Evolutionary conservation across 1,140 invertebrate species (phyloP).

Genomic region (Trachymyrmex cornetzi): DNA sequence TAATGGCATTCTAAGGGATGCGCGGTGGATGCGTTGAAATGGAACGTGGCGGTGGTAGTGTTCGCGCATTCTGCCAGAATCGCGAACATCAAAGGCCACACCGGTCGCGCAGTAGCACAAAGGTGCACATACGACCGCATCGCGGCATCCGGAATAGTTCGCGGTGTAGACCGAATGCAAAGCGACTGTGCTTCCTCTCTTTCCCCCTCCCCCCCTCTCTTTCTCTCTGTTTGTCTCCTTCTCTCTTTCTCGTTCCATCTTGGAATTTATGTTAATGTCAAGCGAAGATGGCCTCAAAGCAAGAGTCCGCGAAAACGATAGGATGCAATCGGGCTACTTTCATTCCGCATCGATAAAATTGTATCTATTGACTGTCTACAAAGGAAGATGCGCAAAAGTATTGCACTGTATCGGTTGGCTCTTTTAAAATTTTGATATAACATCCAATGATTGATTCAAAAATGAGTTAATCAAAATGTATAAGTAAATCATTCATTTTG

Average conservation of each 20-base stretch:
- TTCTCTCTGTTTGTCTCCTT: not conserved
- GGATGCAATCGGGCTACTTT: not conserved
- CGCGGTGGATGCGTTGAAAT: slow-evolving; percentile 13
- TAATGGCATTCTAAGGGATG: slow-evolving; percentile 43
- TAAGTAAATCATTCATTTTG: not conserved
- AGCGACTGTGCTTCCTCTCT: not conserved
- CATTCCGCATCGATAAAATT: slow-evolving; percentile 9
- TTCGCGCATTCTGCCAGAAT: slow-evolving; percentile 27
- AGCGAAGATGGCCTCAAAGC: slow-evolving; percentile 30
- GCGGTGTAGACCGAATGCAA: slow-evolving; percentile 14
- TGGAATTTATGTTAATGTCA: slow-evolving; percentile 54
- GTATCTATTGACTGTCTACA: slow-evolving; percentile 3
- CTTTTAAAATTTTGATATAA: not conserved
- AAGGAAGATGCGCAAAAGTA: not conserved
- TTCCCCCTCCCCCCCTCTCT: too few species aligned
- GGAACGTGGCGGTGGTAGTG: slow-evolving; percentile 10
- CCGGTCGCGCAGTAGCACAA: slow-evolving; percentile 32
- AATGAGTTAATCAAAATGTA: not conserved
- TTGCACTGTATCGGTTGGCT: not conserved
- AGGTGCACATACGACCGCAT: slow-evolving; percentile 49
- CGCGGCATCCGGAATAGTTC: slow-evolving; percentile 43
- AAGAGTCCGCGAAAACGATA: not conserved
- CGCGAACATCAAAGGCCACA: slow-evolving; percentile 47
- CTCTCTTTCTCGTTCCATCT: not conserved
- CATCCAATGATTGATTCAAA: not conserved